Evolutionary conservation across 2,797 vertebrate genomes (phyloP).

Genomic region (Cryptoblepharus egeriae): DNA sequence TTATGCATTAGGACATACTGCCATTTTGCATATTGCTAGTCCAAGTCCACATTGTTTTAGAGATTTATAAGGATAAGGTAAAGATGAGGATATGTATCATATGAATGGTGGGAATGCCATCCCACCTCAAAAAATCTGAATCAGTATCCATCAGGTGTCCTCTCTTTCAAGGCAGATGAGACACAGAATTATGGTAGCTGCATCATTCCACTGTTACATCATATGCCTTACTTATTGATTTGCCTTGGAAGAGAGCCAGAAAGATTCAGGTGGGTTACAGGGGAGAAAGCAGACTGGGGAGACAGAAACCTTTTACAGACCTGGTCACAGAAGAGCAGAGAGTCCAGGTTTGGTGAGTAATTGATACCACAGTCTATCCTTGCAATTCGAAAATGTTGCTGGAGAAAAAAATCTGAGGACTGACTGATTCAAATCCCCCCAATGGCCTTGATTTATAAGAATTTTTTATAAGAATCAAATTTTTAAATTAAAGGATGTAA

Average conservation of each 20-base stretch:
- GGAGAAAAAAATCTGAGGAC: conserved; percentile 61
- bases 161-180: neutral
- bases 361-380: conserved; percentile 75
- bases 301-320: conserved; percentile 73
- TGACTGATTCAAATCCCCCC: conserved; percentile 6
- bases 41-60: neutral
- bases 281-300: conserved; percentile 21
- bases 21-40: neutral
- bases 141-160: neutral
- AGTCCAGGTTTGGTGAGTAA: conserved; percentile 73
- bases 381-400: conserved; percentile 64
- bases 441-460: conserved; percentile 34
- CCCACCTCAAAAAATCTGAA: neutral
- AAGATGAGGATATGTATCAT: neutral
- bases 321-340: conserved; percentile 73
- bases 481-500: conserved; percentile 45
- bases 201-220: neutral
- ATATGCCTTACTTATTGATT: neutral
- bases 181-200: neutral
- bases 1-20: neutral
- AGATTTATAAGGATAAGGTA: neutral
- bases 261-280: conserved; percentile 42
- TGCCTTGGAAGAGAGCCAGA: conserved; percentile 39
- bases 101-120: neutral
- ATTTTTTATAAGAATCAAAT: conserved; percentile 46